Evolutionary conservation across 2,888 invertebrate species (phyloP), one percentile per base, ranked within the genome.

Genomic region (Coleophora deauratella): DNA sequence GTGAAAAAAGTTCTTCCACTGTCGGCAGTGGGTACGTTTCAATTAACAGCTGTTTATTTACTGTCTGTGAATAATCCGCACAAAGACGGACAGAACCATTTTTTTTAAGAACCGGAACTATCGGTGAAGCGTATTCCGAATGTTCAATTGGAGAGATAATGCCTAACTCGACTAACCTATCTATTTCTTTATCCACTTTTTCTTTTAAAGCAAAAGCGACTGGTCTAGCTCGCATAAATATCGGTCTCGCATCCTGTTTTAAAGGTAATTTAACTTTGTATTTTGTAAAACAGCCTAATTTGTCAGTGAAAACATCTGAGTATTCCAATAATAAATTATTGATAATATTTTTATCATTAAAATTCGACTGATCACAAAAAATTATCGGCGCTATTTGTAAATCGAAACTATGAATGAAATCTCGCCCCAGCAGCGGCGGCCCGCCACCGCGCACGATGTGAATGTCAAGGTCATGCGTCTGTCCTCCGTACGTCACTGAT

Each of bases 381-480:
- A 33, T 9, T 6, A 42, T 36, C 1, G 45, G 35, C 1, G 34
- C 9, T 10, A 49, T 8, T 13, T 47, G 33, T 9, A 51, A 27
- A 1, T 41, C 9, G 27, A 47, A 49, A 1, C 7, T 2, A 10
- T 31, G 30, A 12, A 51, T 47, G 37, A 51, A 51, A 34, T 51
- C 49, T 2, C 51, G 44, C 9, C 51, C 51, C 32, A 51, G 15
- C 8, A 47, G 36, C 9, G 45, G 45, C n/a, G 51, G 49, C 1
- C 50, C 50, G 11, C 47, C 44, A 7, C 35, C 30, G n/a, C 27
- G 33, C 12, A 48, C 41, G 3, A 51, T 47, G 28, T 44, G 44
- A 9, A 47, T 35, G n/a, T 31, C 1, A 11, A 43, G 34, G 4
- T 33, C 9, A 28, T 28, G 8, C 10, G 8, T 28, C 10, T 40